phyloP scores from a whole-genome alignment of 2,888 invertebrate species.

The Aporophyla nigra region DNA sequence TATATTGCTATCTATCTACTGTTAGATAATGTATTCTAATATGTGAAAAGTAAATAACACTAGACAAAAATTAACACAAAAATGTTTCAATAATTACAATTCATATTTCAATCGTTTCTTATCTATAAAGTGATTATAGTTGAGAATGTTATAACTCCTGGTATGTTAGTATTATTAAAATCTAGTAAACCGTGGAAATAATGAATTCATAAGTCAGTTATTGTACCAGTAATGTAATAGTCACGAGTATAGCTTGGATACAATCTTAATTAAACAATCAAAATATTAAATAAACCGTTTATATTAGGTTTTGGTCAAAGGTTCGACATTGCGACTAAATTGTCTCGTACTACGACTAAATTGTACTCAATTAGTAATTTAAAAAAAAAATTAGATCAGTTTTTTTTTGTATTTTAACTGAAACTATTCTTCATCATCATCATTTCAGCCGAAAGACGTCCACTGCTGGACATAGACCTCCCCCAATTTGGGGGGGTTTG shows the following conservation, averaged over 20 bases:
- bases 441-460: too few relatives aligned
- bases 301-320: conserved; percentile 3
- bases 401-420: neutral
- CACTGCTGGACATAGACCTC: too few relatives aligned
- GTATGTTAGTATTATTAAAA: conserved; percentile 55
- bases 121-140: conserved; percentile 38
- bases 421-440: too few relatives aligned
- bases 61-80: neutral
- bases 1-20: neutral
- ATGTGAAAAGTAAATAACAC: neutral
- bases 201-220: conserved; percentile 54
- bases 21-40: neutral
- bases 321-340: conserved; percentile 16
- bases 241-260: conserved; percentile 35
- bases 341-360: too few relatives aligned
- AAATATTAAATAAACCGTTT: conserved; percentile 54
- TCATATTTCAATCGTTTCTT: conserved; percentile 39
- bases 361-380: too few relatives aligned
- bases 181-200: conserved; percentile 57
- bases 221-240: conserved; percentile 49
- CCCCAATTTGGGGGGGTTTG: too few relatives aligned
- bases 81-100: conserved; percentile 25
- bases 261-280: conserved; percentile 61
- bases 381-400: neutral
- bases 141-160: conserved; percentile 31